Evolutionary conservation across 53 echinoderm and acorn worm species (phyloP), one percentile per base, ranked within the genome.

Genomic region (Mesocentrotus franciscanus): DNA sequence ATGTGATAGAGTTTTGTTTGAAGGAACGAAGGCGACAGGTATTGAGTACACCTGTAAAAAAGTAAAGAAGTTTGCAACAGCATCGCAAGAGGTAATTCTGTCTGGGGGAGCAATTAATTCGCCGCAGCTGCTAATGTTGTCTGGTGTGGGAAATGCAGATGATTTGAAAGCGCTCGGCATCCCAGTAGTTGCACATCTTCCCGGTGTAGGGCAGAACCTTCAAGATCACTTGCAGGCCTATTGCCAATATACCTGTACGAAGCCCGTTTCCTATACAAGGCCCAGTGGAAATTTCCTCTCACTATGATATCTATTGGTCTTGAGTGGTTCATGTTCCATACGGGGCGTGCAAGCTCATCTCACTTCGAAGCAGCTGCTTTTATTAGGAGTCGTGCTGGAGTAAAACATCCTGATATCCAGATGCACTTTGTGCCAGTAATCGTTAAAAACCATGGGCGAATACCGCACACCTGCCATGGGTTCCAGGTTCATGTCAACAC

Each of bases 361-460:
- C 97, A 98, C 85, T 74, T 98, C 18, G 98, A 98, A 74, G 96
- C 97, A 27, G 98, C 97, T 1, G 97, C 92, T 70, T 98, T 98
- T 71, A 95, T 98, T 49, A 92, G 98, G 71, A 96, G 97, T 70
- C 95, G 95, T 36, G 96, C 97, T 4, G 99, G 97, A 8, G 95
- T 99, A 55, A 95, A 96, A 6, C 97, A 98, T 64, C 99, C 99
- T 32, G 98, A 99, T 91, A 94, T 98, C 76, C 98, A 98, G 96
- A 96, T 96, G 76, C 99, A 98, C 55, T 99, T 99, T 85, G 95
- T 97, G 13, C 98, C 98, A 32, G 97, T 96, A 2, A 93, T 96
- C 16, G 96, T 96, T n/a, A 95, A 95, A 20, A 96, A 96, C 84
- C 97, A 97, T 33, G 97, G 97, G 20, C 91, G 93, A 56, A 92